These are phyloP conservation scores for Cyaniris semiargus DNA, from an alignment of 2,888 invertebrate species.

Conservation along the genomic window DNA sequence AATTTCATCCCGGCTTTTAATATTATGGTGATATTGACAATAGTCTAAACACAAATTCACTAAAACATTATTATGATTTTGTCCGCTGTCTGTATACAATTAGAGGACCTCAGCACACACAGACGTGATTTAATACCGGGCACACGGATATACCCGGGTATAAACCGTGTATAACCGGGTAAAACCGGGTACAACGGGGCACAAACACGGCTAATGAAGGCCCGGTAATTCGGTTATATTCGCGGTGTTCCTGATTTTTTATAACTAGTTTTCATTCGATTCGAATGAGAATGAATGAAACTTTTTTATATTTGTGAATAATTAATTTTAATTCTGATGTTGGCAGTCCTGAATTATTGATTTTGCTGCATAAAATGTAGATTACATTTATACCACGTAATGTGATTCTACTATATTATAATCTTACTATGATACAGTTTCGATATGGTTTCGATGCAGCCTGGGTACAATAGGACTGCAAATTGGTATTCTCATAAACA, in stretches of 20 bases:
- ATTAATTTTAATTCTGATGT: constrained; percentile 14
- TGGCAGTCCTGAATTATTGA: background rate
- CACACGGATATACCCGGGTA: constrained; percentile 49
- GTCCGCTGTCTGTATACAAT: constrained; percentile 37
- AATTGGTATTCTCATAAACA: too few species aligned
- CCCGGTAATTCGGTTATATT: constrained; percentile 61
- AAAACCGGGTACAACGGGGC: constrained; percentile 55
- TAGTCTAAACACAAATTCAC: background rate
- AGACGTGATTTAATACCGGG: constrained; percentile 47
- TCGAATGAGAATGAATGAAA: constrained; percentile 5
- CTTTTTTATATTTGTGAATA: constrained; percentile 10
- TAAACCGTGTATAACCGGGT: constrained; percentile 60
- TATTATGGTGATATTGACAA: background rate
- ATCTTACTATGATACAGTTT: too few species aligned
- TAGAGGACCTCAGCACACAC: constrained; percentile 51
- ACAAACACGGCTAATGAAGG: constrained; percentile 71
- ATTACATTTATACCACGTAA: background rate
- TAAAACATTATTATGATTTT: background rate
- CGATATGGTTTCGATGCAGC: too few species aligned
- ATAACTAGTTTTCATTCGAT: constrained; percentile 37
- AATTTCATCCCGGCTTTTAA: background rate
- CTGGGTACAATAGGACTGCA: too few species aligned
- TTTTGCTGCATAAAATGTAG: background rate
- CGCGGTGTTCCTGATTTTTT: constrained; percentile 54
- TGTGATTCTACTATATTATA: background rate